These are phyloP conservation scores for Channa striata DNA, from an alignment of 2,797 vertebrate genomes.

Conservation along the genomic window DNA sequence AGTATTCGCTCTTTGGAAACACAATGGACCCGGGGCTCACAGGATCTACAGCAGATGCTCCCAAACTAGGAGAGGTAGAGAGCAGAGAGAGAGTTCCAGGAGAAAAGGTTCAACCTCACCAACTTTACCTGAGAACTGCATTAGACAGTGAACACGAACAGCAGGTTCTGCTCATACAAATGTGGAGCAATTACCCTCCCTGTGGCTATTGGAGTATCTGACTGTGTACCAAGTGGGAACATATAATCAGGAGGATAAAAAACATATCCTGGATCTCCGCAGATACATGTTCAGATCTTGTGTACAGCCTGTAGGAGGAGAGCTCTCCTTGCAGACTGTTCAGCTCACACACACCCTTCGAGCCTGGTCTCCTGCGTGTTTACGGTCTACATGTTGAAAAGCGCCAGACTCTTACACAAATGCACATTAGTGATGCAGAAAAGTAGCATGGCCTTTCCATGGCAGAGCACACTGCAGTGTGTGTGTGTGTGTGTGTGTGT, in stretches of 20 bases:
- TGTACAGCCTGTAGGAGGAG: neutral
- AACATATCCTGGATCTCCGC: neutral
- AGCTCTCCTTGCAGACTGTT: rapidly evolving
- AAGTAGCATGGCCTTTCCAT: conserved; percentile 3
- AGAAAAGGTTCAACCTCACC: neutral
- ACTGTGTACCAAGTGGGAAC: neutral
- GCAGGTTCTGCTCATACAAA: neutral
- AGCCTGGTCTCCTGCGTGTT: neutral
- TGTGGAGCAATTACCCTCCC: neutral
- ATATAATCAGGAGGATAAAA: neutral
- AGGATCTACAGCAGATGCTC: neutral
- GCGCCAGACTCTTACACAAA: neutral
- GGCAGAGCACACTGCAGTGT: neutral
- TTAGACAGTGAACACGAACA: too few relatives aligned
- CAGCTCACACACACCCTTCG: neutral
- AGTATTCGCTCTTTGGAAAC: neutral
- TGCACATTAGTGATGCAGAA: neutral
- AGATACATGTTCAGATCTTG: neutral
- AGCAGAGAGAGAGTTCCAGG: neutral
- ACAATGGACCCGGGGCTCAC: neutral
- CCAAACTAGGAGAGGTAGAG: neutral
- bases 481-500: conserved; percentile 30
- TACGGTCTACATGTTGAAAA: neutral
- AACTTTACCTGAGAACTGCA: neutral
- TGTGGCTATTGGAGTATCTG: neutral